Evolutionary conservation across 30 jellyfish, hydroid and myxozoan species (phyloP), one percentile per base, ranked within the genome.

Genomic region (Aurelia coerulea): DNA sequence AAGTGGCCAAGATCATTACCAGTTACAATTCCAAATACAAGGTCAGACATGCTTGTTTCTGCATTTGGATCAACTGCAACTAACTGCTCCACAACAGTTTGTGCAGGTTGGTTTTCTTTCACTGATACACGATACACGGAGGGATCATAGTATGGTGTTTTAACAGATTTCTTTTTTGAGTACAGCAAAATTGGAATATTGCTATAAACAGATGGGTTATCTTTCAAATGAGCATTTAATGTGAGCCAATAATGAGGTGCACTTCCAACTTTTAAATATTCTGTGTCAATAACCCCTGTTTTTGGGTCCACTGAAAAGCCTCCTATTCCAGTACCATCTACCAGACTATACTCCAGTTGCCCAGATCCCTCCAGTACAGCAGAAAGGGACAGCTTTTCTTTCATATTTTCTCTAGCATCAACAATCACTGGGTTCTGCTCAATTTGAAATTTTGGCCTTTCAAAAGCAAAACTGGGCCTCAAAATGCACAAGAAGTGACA

Each of bases 321-420:
- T 17, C 91, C 97, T 12, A 95, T 71, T 0, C 99, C 99, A 74
- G 88, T 81, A 15, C 99, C 99, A 87, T 95, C 99, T 50, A 95
- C 97, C 1, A 95, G 68, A 42, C 70, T 73, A 85, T 85, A 90
- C 19, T 83, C 88, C 35, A 95, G 71, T n/a, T 70, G 91, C 17
- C 65, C 94, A 37, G 78, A 50, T 5, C 96, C 97, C 41, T 89
- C 94, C 8, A 64, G 49, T 1, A 68, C 79, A 12, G 94, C 87
- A 17, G 29, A 77, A 19, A 90, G 29, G 3, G 67, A 56, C 7
- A 52, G 68, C 10, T 71, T 39, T 13, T 17, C 65, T 11, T 66
- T 52, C 34, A 50, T 35, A 15, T 29, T 39, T 16, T n/a, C 68
- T 46, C 56, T 46, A 2, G 83, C 50, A 62, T 77, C 67, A 18